These are phyloP conservation scores for Mus spicilegus DNA, from an alignment of 2,113 vertebrate genomes.

Conservation along the genomic window DNA sequence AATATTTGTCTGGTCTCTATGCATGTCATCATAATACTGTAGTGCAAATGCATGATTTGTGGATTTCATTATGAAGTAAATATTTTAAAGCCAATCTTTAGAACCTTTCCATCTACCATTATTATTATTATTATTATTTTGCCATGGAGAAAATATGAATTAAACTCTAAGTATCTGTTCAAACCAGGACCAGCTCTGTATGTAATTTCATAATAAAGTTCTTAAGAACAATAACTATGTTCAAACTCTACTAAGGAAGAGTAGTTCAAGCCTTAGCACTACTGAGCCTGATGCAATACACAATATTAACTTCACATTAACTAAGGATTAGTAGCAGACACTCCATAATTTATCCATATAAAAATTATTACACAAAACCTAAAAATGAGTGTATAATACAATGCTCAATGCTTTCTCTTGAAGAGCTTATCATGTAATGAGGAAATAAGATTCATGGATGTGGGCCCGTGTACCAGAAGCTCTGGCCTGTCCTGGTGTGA, in stretches of 20 bases:
- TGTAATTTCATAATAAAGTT: constrained; percentile 2
- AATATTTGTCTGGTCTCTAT: background rate
- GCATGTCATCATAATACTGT: background rate
- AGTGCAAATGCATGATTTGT: background rate
- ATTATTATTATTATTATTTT: background rate
- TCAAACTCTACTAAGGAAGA: background rate
- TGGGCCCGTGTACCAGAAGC: too few species aligned
- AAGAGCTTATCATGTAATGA: background rate
- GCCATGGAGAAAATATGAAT: background rate
- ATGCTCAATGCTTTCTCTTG: background rate
- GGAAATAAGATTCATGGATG: background rate
- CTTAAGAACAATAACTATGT: background rate
- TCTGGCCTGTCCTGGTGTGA: too few species aligned
- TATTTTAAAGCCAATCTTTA: background rate
- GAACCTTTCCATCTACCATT: background rate
- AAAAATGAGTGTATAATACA: background rate
- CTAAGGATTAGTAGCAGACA: background rate
- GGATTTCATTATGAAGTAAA: background rate
- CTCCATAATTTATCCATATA: background rate
- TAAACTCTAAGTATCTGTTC: background rate
- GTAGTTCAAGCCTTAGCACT: background rate
- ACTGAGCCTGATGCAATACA: background rate
- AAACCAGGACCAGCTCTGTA: background rate
- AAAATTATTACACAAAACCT: background rate
- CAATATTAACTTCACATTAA: background rate